Percentiles rank a stretch among this genome's conserved stretches.
These are phyloP conservation scores for Bombus sylvicola DNA, from an alignment of 1,140 invertebrate species.

Conservation along the genomic window DNA sequence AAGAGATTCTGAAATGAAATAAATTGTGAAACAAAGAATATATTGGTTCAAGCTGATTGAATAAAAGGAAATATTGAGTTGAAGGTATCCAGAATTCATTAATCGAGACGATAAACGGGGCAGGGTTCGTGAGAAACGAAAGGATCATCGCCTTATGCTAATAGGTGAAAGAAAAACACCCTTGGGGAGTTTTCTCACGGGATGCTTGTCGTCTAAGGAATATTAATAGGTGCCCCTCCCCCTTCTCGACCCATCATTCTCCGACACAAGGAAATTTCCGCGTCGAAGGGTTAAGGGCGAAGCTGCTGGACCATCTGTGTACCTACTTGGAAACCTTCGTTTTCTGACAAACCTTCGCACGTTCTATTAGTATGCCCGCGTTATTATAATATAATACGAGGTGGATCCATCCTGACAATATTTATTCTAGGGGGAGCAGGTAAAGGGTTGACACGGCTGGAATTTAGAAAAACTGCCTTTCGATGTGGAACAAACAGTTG, in stretches of 20 bases:
- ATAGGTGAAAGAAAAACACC: conserved; percentile 60
- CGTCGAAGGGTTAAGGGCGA: conserved; percentile 61
- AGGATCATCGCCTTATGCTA: conserved; percentile 65
- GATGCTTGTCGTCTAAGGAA: conserved; percentile 56
- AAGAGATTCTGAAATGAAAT: no score
- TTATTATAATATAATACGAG: conserved; percentile 51
- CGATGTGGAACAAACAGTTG: neutral
- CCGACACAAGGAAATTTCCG: conserved; percentile 52
- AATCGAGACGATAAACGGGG: conserved; percentile 16
- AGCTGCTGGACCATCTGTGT: conserved; percentile 55
- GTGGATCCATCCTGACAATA: conserved; percentile 45
- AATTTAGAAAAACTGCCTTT: conserved; percentile 18
- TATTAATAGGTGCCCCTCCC: conserved; percentile 61
- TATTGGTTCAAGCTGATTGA: no score
- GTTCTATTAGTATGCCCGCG: conserved; percentile 37
- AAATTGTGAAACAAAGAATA: no score
- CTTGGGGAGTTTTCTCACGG: conserved; percentile 61
- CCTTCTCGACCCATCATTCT: conserved; percentile 41
- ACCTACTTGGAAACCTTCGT: conserved; percentile 34
- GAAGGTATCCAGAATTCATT: conserved; percentile 12
- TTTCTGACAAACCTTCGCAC: conserved; percentile 39
- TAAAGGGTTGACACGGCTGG: conserved; percentile 31
- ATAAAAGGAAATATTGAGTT: no score
- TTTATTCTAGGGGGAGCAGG: conserved; percentile 46
- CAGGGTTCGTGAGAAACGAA: conserved; percentile 58